These are phyloP conservation scores for Mionectes macconnelli DNA, from an alignment of 2,113 vertebrate genomes.

Conservation along the genomic window DNA sequence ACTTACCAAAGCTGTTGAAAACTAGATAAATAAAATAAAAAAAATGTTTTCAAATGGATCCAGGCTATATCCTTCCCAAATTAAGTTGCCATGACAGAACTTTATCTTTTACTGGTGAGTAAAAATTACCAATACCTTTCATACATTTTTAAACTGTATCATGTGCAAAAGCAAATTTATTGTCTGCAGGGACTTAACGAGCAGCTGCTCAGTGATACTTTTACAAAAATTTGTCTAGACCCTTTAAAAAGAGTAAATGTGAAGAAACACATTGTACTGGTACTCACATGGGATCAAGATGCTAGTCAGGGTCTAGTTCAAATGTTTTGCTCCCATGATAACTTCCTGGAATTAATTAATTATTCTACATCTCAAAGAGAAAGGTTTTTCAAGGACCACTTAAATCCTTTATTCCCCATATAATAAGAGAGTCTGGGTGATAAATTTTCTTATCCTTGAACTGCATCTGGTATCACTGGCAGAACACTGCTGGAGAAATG, in stretches of 20 bases:
- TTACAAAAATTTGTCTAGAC: neutral
- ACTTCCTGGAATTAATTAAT: neutral
- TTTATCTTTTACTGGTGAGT: neutral
- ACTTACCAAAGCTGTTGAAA: neutral
- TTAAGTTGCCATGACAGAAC: neutral
- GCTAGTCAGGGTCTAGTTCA: neutral
- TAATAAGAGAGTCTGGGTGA: neutral
- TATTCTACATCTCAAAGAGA: neutral
- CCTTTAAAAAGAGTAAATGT: neutral
- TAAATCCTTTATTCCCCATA: neutral
- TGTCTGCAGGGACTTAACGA: neutral
- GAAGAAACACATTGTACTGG: neutral
- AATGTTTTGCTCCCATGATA: neutral
- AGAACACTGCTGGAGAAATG: neutral
- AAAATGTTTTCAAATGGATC: neutral
- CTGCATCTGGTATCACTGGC: neutral
- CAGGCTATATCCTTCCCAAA: neutral
- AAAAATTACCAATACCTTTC: conserved; percentile 1
- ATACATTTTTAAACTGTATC: neutral
- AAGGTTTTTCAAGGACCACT: neutral
- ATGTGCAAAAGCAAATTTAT: neutral
- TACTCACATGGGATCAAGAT: neutral
- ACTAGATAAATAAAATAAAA: neutral
- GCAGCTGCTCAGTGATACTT: neutral
- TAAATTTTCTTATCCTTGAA: neutral